Percentiles rank a stretch among this genome's conserved stretches.
Evolutionary conservation across 1,140 invertebrate genomes (phyloP).

Genomic region (Globodera rostochiensis): DNA sequence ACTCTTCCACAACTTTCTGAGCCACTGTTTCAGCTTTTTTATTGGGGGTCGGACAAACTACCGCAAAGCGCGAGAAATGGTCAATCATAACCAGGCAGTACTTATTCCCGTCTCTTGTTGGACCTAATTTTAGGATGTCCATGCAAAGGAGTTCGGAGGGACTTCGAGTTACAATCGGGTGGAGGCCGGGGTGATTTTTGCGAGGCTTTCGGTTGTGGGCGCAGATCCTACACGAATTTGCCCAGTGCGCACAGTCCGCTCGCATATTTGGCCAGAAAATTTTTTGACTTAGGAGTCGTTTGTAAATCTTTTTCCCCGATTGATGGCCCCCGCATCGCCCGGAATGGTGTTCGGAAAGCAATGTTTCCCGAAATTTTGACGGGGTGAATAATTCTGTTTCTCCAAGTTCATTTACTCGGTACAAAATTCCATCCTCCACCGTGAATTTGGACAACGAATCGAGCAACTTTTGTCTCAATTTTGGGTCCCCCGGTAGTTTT

Average conservation of each 20-base stretch:
- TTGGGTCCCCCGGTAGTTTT: not conserved
- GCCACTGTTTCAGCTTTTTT: slow-evolving; percentile 10
- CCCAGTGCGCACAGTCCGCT: not conserved
- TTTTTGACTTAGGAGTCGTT: not conserved
- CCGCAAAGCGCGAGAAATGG: not conserved
- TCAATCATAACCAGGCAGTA: slow-evolving; percentile 10
- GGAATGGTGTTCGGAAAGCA: not conserved
- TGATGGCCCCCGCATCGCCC: slow-evolving; percentile 2
- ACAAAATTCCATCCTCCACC: not conserved
- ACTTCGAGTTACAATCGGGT: not conserved
- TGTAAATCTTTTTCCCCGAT: slow-evolving; percentile 9
- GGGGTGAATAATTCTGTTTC: slow-evolving; percentile 11
- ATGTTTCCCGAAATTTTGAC: not conserved
- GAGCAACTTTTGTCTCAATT: not conserved
- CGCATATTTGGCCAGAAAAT: slow-evolving; percentile 14
- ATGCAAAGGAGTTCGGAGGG: slow-evolving; percentile 1
- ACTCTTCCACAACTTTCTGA: not conserved
- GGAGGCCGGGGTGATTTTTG: slow-evolving; percentile 1
- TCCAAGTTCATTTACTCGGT: not conserved
- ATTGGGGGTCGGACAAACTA: not conserved
- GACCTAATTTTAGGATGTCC: slow-evolving; percentile 6
- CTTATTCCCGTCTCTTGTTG: not conserved
- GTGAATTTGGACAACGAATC: not conserved
- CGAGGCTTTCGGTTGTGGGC: not conserved
- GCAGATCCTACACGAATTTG: not conserved